Evolutionary conservation across 2,888 invertebrate genomes (phyloP).

Genomic region (Ligdia adustata): DNA sequence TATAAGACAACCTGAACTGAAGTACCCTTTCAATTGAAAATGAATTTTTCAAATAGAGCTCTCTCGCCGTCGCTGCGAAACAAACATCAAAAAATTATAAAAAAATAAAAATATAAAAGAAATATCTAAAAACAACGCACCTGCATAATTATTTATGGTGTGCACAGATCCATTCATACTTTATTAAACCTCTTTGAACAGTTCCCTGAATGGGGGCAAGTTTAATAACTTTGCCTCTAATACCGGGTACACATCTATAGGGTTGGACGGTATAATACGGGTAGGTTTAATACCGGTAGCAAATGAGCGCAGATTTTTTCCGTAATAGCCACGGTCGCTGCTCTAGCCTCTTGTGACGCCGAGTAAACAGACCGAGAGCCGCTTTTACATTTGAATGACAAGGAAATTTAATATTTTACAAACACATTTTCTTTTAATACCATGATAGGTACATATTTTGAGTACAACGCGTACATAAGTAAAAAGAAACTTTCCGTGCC

Average conservation of each 20-base stretch:
- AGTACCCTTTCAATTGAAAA: too few relatives aligned
- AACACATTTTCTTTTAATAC: neutral
- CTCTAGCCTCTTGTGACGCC: slow-evolving; percentile 14
- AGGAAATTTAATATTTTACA: neutral
- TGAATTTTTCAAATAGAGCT: too few relatives aligned
- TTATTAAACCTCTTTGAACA: neutral
- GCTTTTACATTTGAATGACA: slow-evolving; percentile 1
- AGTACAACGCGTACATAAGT: too few relatives aligned
- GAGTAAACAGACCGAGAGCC: slow-evolving; percentile 16
- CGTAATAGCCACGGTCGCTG: slow-evolving; percentile 16
- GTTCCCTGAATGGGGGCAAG: slow-evolving; percentile 13
- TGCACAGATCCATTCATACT: slow-evolving; percentile 1
- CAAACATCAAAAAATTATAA: too few relatives aligned
- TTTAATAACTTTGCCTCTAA: slow-evolving; percentile 15
- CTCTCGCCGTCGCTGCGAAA: too few relatives aligned
- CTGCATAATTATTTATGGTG: too few relatives aligned
- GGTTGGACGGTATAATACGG: slow-evolving; percentile 14
- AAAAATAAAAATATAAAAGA: too few relatives aligned
- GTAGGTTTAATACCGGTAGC: slow-evolving; percentile 15
- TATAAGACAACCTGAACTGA: too few relatives aligned
- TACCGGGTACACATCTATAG: slow-evolving; percentile 8
- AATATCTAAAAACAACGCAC: too few relatives aligned
- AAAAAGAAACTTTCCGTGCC: too few relatives aligned
- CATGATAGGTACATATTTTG: too few relatives aligned
- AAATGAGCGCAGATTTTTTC: slow-evolving; percentile 23